phyloP scores from a whole-genome alignment of 2,797 vertebrate species.

The Geotrypetes seraphini region DNA sequence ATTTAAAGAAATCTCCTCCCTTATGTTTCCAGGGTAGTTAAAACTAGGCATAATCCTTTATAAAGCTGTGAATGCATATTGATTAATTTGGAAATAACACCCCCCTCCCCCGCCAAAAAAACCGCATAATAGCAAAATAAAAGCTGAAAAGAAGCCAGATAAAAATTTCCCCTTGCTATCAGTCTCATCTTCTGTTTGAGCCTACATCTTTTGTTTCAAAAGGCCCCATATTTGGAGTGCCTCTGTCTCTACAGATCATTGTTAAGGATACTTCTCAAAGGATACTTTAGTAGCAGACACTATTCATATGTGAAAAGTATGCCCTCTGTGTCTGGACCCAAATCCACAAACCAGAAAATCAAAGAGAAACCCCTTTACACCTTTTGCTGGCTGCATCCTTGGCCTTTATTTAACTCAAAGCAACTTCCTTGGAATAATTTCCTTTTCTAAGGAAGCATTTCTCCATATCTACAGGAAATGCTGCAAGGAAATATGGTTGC shows the following conservation, averaged over 20 bases:
- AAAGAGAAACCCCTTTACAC: slow-evolving; percentile 55
- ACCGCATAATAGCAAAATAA: too few species aligned
- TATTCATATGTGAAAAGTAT: slow-evolving; percentile 54
- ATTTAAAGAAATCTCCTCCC: too few species aligned
- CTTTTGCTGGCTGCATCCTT: slow-evolving; percentile 55
- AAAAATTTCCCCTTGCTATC: too few species aligned
- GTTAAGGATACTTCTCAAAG: slow-evolving; percentile 33
- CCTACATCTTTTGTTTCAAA: too few species aligned
- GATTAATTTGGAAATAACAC: too few species aligned
- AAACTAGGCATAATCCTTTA: too few species aligned
- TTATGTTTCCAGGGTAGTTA: too few species aligned
- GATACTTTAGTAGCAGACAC: slow-evolving; percentile 50
- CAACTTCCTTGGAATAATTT: slow-evolving; percentile 55
- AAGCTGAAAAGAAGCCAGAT: too few species aligned
- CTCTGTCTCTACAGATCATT: slow-evolving; percentile 21
- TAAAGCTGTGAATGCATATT: too few species aligned
- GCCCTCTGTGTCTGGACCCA: slow-evolving; percentile 52
- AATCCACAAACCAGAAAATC: slow-evolving; percentile 68
- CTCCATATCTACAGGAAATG: slow-evolving; percentile 41
- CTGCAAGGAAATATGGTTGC: too few species aligned
- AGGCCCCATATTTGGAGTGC: slow-evolving; percentile 22
- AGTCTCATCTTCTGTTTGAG: too few species aligned
- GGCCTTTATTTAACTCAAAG: slow-evolving; percentile 52
- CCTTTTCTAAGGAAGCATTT: slow-evolving; percentile 45
- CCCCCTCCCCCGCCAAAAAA: too few species aligned